Evolutionary conservation across 1,140 invertebrate species (phyloP), one percentile per base, ranked within the genome.

Genomic region (Calliphora vicina): DNA sequence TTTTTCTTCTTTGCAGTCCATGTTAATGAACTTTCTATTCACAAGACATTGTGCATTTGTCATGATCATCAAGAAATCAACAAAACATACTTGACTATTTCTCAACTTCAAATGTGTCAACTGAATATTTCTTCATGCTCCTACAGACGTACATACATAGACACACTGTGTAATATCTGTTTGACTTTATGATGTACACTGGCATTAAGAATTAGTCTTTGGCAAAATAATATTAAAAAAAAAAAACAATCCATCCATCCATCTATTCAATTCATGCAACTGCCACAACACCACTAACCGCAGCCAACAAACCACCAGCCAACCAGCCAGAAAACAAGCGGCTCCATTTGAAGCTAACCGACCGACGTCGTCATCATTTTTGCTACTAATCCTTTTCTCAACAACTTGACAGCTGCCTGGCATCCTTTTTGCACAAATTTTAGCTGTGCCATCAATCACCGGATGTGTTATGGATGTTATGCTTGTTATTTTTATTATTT

Each of bases 381-480:
- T 23, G 74, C 74, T 82, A 84, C 88, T 89, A 89, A 89, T 89
- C 88, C 88, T 89, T 89, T 89, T 88, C 88, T 86, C 88, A 88
- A 87, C 86, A 87, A 89, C 88, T 89, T 89, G 88, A 89, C 88
- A 89, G 88, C 86, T 87, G 87, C 83, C 84, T 84, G 84, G 85
- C 86, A 86, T 86, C 86, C 87, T 89, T 89, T 88, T 89, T 89
- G n/a, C 74, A 78, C 74, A 78, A 88, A 87, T 88, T 89, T 89
- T 89, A 87, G 87, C 88, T 88, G 87, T 89, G 88, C 88, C 88
- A 89, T 89, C 88, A 89, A 89, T 89, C 88, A 89, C 76, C 87
- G 84, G 80, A 84, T 85, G 83, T 84, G 29, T 35, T 76, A 78
- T 78, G 35, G 74, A 78, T 43, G 35, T 67, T 67, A 25, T n/a